Percentiles rank a stretch among this genome's conserved stretches.
These are phyloP conservation scores for Benitochromis conjunctus DNA, from an alignment of 2,113 vertebrate species.

Conservation along the genomic window DNA sequence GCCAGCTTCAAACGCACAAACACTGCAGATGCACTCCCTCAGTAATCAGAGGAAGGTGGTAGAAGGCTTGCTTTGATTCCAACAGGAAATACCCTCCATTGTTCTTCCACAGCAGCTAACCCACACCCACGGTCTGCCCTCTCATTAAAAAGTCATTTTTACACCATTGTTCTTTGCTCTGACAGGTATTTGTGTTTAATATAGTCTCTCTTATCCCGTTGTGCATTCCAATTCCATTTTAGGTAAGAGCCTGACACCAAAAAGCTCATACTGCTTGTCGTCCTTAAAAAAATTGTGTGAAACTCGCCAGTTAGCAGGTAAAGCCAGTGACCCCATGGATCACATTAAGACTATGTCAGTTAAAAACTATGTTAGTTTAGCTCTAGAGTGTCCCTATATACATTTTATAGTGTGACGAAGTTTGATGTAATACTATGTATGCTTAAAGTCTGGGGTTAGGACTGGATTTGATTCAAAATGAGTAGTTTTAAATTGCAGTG, in stretches of 20 bases:
- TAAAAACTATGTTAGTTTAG: background rate
- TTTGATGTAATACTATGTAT: too few species aligned
- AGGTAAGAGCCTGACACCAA: background rate
- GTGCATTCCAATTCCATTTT: constrained; percentile 12
- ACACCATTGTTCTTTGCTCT: background rate
- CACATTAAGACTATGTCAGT: background rate
- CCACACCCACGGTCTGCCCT: constrained; percentile 38
- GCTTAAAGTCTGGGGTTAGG: background rate
- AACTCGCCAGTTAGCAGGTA: background rate
- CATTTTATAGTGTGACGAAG: background rate
- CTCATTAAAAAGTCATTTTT: constrained; percentile 20
- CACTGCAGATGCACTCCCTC: background rate
- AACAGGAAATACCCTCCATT: constrained; percentile 72
- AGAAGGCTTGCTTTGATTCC: constrained; percentile 48
- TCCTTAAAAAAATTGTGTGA: background rate
- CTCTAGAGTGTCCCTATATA: background rate
- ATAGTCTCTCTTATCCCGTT: background rate
- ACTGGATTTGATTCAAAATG: background rate
- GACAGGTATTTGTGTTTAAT: constrained; percentile 7
- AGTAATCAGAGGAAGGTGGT: constrained; percentile 60
- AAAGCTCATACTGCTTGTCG: background rate
- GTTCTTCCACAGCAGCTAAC: constrained; percentile 45
- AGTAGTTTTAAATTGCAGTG: too few species aligned
- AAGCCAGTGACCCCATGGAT: background rate
- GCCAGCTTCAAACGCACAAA: background rate